A percentile compares a stretch with the other conserved stretches of the same genome.
phyloP scores from a whole-genome alignment of 2,113 vertebrate genomes.

The Beaufortia kweichowensis region DNA sequence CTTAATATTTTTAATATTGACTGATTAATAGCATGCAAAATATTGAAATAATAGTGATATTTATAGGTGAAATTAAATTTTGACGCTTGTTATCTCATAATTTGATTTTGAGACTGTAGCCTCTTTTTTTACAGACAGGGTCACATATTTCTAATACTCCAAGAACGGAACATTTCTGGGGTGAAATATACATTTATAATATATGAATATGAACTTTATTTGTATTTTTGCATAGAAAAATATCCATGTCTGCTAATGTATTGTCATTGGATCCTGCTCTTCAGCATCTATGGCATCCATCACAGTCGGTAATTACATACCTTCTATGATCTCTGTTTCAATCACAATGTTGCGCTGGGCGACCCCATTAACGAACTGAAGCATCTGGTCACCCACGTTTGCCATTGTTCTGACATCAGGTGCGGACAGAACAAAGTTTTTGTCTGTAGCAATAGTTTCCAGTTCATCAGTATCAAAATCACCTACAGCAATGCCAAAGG shows the following conservation, averaged over 20 bases:
- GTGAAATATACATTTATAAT: not conserved
- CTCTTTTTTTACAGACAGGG: too few relatives aligned
- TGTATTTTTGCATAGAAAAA: too few relatives aligned
- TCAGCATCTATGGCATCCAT: conserved; percentile 13
- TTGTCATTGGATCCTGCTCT: not conserved
- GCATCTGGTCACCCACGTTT: conserved; percentile 79
- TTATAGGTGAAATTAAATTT: too few relatives aligned
- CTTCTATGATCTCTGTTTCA: conserved; percentile 87
- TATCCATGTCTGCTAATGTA: not conserved
- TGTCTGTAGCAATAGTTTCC: conserved; percentile 85
- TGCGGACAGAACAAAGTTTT: conserved; percentile 81
- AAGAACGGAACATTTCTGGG: too few relatives aligned
- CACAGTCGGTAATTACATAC: conserved; percentile 79
- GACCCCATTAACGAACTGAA: conserved; percentile 84
- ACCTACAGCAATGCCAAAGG: conserved; percentile 80
- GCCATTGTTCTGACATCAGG: conserved; percentile 82
- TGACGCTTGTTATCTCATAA: too few relatives aligned
- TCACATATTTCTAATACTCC: too few relatives aligned
- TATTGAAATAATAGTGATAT: too few relatives aligned
- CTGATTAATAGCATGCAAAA: too few relatives aligned
- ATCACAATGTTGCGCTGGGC: conserved; percentile 85
- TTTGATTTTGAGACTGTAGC: too few relatives aligned
- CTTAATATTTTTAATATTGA: too few relatives aligned
- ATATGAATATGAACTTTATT: too few relatives aligned
- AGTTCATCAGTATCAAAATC: conserved; percentile 81